Evolutionary conservation across 1,140 invertebrate genomes (phyloP).

Genomic region (Sesamia nonagrioides): DNA sequence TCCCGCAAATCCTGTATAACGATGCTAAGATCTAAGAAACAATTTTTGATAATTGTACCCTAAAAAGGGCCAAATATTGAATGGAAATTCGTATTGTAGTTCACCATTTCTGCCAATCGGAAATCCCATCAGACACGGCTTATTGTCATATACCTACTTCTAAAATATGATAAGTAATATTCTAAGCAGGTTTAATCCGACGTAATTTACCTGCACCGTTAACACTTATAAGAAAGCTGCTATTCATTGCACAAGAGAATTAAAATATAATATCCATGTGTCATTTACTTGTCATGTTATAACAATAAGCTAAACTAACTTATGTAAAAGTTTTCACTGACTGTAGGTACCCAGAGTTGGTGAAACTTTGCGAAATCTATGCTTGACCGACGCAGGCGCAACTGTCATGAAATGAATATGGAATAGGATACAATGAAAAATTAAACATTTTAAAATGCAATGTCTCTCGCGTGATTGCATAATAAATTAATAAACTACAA

Average conservation of each 20-base stretch:
- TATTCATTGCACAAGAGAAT: constrained; percentile 1
- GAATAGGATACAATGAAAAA: background rate
- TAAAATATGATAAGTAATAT: background rate
- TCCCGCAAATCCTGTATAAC: too few relatives aligned
- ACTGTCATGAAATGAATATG: background rate
- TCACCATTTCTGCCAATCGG: too few relatives aligned
- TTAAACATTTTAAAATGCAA: background rate
- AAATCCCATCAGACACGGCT: too few relatives aligned
- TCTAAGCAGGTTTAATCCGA: too few relatives aligned
- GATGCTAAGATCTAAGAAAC: too few relatives aligned
- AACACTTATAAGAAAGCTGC: constrained; percentile 20
- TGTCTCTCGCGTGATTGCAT: background rate
- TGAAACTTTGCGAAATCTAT: constrained; percentile 2
- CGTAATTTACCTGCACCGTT: background rate
- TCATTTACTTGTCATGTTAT: constrained; percentile 15
- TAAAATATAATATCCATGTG: background rate
- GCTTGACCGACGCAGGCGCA: background rate
- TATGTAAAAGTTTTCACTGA: constrained; percentile 11
- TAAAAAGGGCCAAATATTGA: background rate
- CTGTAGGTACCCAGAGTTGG: background rate
- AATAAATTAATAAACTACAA: background rate
- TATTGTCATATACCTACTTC: too few relatives aligned
- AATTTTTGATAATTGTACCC: too few relatives aligned
- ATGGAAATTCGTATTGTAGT: too few relatives aligned
- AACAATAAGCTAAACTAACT: constrained; percentile 33